Evolutionary conservation across 2,888 invertebrate genomes (phyloP).

Genomic region (Chorisops tibialis): DNA sequence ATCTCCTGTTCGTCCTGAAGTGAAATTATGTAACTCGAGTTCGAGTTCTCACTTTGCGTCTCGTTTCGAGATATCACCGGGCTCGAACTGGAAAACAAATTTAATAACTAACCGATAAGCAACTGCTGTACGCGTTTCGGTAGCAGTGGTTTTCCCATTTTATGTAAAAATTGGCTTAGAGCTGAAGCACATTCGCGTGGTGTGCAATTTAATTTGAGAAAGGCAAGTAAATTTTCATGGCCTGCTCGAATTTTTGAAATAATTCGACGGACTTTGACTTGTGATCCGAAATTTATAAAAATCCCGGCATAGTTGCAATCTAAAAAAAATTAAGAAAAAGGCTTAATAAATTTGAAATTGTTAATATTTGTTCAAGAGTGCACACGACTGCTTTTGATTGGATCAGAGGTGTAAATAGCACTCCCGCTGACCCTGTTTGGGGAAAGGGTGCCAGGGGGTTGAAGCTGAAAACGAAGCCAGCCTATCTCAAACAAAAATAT

Average conservation of each 20-base stretch:
- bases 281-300: slow-evolving; percentile 31
- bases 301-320: slow-evolving; percentile 28
- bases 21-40: too few relatives aligned
- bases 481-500: too few relatives aligned
- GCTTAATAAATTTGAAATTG: neutral
- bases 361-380: too few relatives aligned
- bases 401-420: too few relatives aligned
- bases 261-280: slow-evolving; percentile 27
- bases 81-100: too few relatives aligned
- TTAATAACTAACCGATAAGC: slow-evolving; percentile 24
- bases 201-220: slow-evolving; percentile 25
- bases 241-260: slow-evolving; percentile 28
- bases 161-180: slow-evolving; percentile 26
- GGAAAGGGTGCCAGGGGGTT: too few relatives aligned
- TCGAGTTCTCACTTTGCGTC: too few relatives aligned
- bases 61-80: too few relatives aligned
- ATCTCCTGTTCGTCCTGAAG: too few relatives aligned
- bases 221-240: slow-evolving; percentile 27
- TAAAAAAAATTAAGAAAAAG: slow-evolving; percentile 1
- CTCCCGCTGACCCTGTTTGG: too few relatives aligned
- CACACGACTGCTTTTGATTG: too few relatives aligned
- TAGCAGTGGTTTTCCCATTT: slow-evolving; percentile 28
- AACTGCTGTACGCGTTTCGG: slow-evolving; percentile 30
- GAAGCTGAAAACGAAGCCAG: too few relatives aligned
- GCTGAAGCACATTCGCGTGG: slow-evolving; percentile 33